A percentile compares a stretch with the other conserved stretches of the same genome.
These are phyloP conservation scores for Pseudotriccus pelzelni DNA, from an alignment of 2,797 vertebrate genomes.

Conservation along the genomic window DNA sequence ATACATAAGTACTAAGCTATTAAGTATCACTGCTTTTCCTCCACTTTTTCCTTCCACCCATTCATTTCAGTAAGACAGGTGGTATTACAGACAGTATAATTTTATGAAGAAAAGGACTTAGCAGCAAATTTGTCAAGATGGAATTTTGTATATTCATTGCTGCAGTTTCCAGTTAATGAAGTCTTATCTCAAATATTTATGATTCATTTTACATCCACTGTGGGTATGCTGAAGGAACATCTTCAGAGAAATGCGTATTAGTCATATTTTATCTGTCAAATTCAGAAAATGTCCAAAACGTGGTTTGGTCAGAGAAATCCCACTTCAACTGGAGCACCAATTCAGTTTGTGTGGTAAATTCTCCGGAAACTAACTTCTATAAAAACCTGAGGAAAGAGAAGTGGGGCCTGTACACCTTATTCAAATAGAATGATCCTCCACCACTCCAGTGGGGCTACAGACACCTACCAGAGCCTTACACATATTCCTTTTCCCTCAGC, in stretches of 20 bases:
- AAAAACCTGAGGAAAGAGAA: neutral
- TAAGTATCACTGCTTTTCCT: neutral
- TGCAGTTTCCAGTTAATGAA: conserved; percentile 27
- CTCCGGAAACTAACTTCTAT: neutral
- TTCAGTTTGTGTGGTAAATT: neutral
- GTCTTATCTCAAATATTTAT: conserved; percentile 30
- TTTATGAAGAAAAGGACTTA: conserved; percentile 16
- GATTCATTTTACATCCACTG: conserved; percentile 4
- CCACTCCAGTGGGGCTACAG: neutral
- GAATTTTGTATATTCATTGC: conserved; percentile 14
- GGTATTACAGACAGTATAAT: neutral
- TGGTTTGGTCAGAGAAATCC: neutral
- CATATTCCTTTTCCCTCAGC: neutral
- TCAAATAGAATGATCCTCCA: neutral
- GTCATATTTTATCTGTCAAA: neutral
- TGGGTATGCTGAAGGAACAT: conserved; percentile 1
- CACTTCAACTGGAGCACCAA: neutral
- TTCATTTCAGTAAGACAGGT: neutral
- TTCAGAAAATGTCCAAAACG: neutral
- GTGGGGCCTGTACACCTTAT: neutral
- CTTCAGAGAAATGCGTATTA: neutral
- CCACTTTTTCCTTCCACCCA: neutral
- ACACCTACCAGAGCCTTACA: neutral
- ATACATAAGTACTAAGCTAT: neutral
- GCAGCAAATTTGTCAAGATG: conserved; percentile 15